These are phyloP conservation scores for Progne subis DNA, from an alignment of 2,113 vertebrate species.

Conservation along the genomic window DNA sequence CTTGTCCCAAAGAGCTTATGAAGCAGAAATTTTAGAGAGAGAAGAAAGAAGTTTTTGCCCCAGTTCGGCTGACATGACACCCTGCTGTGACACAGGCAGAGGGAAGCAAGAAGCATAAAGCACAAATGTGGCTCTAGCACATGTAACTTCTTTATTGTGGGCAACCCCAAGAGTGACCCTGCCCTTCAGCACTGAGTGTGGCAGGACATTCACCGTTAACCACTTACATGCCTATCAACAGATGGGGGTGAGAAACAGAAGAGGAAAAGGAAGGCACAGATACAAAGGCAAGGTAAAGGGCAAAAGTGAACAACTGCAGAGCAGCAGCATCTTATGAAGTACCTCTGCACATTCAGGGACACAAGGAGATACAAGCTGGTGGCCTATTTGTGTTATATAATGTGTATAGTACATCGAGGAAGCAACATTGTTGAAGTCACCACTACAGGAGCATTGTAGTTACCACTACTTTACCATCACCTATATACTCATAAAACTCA, in stretches of 20 bases:
- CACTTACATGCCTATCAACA: neutral
- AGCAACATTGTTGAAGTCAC: neutral
- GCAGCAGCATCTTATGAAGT: neutral
- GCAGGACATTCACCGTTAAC: neutral
- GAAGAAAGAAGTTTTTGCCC: neutral
- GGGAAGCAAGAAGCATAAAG: neutral
- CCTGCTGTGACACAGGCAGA: neutral
- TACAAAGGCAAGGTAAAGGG: neutral
- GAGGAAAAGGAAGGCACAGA: neutral
- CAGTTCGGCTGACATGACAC: neutral
- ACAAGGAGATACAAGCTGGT: neutral
- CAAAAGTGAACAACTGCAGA: neutral
- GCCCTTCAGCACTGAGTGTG: neutral
- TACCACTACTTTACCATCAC: neutral
- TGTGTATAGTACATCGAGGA: neutral
- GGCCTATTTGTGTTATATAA: neutral
- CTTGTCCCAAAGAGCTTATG: neutral
- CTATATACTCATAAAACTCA: neutral
- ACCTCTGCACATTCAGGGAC: neutral
- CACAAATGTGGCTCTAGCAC: neutral
- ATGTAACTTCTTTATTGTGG: neutral
- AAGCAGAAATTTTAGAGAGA: neutral
- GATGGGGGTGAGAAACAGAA: neutral
- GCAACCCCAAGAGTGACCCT: neutral
- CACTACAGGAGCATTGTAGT: neutral